Base-by-base conservation (phyloP, 2,113 vertebrate species). In the Lamprotornis superbus region DNA sequence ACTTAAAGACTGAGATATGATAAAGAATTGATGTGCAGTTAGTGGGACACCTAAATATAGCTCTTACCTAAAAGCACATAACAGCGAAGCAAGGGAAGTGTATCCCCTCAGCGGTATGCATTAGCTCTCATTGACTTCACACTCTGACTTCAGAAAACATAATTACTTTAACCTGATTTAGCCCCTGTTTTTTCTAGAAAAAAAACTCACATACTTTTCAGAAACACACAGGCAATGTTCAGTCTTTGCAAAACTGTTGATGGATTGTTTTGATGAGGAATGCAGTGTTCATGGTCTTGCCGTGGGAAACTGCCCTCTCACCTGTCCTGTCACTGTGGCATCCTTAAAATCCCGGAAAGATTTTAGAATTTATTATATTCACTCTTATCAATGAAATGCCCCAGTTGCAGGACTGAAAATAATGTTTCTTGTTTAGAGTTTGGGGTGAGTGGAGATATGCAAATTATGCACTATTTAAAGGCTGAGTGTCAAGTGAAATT, bases 1-100 rank as follows among this genome's bases (percentile, higher is more conserved):
- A 61, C 67, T 92, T 64, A 39, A 78, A 83, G 68, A 67, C 33
- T 28, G 46, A 78, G 47, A 44, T 81, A 47, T 74, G 60, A 90
- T 96, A 81, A 96, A 95, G 94, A 94, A 94, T 96, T 94, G 68
- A 96, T 95, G 89, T 83, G 44, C 39, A 83, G 83, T 67, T 93
- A 92, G 56, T 94, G 76, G 90, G 52, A 88, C 27, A 70, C 42
- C 73, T 94, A 87, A 90, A 92, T 92, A 78, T 94, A 95, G 76
- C 80, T 74, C 73, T 69, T 63, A 88, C 80, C 88, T 93, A 95
- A 94, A 94, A 86, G 68, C 68, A 39, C 37, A 15, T 65, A 63
- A 50, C 59, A 80, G 39, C 71, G 35, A 47, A 81, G 79, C 16
- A 37, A 63, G 71, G 40, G 17, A 13, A 88, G 42, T 4, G 22